A percentile compares a stretch with the other conserved stretches of the same genome.
phyloP scores from a whole-genome alignment of 2,888 invertebrate genomes.

The Drosophila siamana region DNA sequence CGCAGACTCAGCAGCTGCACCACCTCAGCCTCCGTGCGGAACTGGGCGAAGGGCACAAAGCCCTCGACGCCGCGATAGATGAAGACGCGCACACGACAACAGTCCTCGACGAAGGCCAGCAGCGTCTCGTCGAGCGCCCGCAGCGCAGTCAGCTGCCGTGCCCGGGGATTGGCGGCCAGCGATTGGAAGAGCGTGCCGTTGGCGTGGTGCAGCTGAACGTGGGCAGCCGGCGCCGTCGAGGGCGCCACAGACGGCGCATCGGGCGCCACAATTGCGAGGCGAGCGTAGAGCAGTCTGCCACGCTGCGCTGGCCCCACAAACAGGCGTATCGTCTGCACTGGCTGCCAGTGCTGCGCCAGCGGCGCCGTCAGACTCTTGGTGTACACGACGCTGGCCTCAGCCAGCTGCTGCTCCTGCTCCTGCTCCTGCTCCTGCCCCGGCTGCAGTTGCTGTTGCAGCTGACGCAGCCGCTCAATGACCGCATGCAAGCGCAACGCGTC shows the following conservation, averaged over 20 bases:
- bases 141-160: constrained; percentile 85
- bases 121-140: constrained; percentile 86
- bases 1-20: constrained; percentile 60
- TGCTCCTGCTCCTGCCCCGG: constrained; percentile 17
- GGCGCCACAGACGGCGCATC: constrained; percentile 72
- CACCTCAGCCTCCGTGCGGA: constrained; percentile 52
- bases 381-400: constrained; percentile 13
- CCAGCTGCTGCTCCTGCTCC: constrained; percentile 22
- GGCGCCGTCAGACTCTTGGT: constrained; percentile 10
- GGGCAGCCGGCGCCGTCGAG: constrained; percentile 53
- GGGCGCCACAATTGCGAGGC: constrained; percentile 54
- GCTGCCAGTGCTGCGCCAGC: background rate
- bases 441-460: constrained; percentile 58
- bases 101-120: constrained; percentile 86
- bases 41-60: constrained; percentile 80
- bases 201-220: constrained; percentile 83
- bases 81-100: constrained; percentile 72
- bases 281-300: constrained; percentile 51
- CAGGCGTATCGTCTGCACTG: constrained; percentile 57
- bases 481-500: constrained; percentile 53
- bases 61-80: constrained; percentile 84
- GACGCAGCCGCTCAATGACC: constrained; percentile 68
- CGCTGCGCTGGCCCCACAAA: constrained; percentile 43
- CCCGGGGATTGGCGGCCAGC: constrained; percentile 85
- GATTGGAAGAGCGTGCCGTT: constrained; percentile 86